Evolutionary conservation across 2,797 vertebrate genomes (phyloP), one percentile per base, ranked within the genome.

Genomic region (Choloepus didactylus): DNA sequence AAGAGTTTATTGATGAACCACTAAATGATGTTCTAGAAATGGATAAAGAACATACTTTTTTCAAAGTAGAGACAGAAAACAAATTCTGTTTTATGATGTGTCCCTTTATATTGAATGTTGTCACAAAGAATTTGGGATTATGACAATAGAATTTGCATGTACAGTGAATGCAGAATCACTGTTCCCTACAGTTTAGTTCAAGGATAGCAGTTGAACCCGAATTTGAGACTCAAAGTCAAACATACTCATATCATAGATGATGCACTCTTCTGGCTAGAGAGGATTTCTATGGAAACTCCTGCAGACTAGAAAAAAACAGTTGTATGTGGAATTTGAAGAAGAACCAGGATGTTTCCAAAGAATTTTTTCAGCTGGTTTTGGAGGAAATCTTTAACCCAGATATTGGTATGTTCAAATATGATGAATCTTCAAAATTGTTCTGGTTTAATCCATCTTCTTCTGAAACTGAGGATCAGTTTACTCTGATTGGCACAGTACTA

Each of bases 11-110:
- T 87, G 99, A 99, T 75, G 99, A 99, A 98, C 99, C 99, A 25
- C 98, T 99, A 95, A 99, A 99, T 84, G 99, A 99, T 49, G 99
- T 99, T 97, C 98, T 99, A 97, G 99, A 99, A 98, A 99, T 99
- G 99, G 99, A 99, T 98, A 99, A 99, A 97, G 99, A 99, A 97
- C 99, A 99, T 97, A 99, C 99, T 92, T 99, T 99, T 98, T 99
- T 99, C 98, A 99, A 99, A 97, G 99, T 99, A 97, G 99, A 99
- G 89, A 99, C 99, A 2, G 99, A 99, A 98, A 99, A 99, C 86
- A 99, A 99, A 98, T 99, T 99, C 98, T 99, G 99, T 80, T 99
- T 99, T 98, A 99, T 99, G 99, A 99, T 98, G 83, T 99, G 99
- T 97, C 99, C 99, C 70, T 99, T 99, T 97, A 99, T 99, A 98